Base-by-base conservation (phyloP, 2,113 vertebrate species). In the Stercorarius parasiticus region DNA sequence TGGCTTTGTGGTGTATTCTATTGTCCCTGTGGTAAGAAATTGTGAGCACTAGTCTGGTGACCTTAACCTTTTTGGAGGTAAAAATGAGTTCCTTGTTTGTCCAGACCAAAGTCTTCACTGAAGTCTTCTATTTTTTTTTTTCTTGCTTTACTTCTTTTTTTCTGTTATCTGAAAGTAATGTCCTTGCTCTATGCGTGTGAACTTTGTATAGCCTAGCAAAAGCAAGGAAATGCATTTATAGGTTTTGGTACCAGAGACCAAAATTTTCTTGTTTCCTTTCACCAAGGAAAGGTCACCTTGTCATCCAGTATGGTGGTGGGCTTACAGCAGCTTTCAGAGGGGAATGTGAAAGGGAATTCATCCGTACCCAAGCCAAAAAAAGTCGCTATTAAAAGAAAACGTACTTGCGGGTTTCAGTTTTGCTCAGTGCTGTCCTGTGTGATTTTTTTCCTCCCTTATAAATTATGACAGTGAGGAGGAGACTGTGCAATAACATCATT, bases 1-100 rank as follows among this genome's bases (percentile, higher is more conserved):
- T 95, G 88, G 86, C 88, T 97, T 96, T 94, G 91, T 96, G 81
- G 55, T 95, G 42, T 79, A 43, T 83, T 91, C 94, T 95, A 95
- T 96, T 97, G 97, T 97, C n/a, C 30, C 66, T 1, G 1, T 27
- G 64, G 67, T 95, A 92, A 91, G 93, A 93, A 95, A 91, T 29
- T 55, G 58, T 61, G 91, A 90, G 64, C 2, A 0, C 42, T 78
- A 90, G 74, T 86, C 93, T 97, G 79, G 87, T 86, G 82, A 96
- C 91, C 91, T 94, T 94, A 95, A 94, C 93, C 87, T 96, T 93
- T 80, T 64, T 58, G 74, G 93, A 95, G 85, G 95, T 93, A 94
- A 88, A 97, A 97, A 96, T 47, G 66, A 91, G 61, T 26, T 30
- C 14, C 81, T 95, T 96, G 84, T 93, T 97, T 90, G 64, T 88